These are phyloP conservation scores for Labrus mixtus DNA, from an alignment of 2,113 vertebrate species.

Conservation along the genomic window DNA sequence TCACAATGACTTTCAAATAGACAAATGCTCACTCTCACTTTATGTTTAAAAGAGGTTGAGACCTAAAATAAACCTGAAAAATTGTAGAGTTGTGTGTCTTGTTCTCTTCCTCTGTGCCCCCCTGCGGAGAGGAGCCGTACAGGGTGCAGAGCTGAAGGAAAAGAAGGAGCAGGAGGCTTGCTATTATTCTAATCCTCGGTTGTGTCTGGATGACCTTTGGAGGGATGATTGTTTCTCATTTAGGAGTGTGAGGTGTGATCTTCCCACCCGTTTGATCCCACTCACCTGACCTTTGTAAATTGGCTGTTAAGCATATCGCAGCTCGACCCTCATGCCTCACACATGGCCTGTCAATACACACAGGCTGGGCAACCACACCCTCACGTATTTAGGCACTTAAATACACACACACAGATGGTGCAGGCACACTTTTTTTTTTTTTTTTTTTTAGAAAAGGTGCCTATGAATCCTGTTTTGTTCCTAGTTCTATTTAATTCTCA, in stretches of 20 bases:
- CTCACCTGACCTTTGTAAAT: constrained; percentile 91
- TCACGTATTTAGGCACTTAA: constrained; percentile 55
- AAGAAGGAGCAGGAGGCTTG: constrained; percentile 75
- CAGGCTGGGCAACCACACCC: constrained; percentile 43
- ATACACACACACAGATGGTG: constrained; percentile 30
- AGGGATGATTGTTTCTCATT: constrained; percentile 87
- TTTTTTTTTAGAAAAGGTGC: neutral
- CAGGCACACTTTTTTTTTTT: neutral
- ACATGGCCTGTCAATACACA: constrained; percentile 77
- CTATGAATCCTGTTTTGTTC: constrained; percentile 6
- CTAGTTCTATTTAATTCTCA: neutral
- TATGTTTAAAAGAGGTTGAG: neutral
- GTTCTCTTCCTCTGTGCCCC: constrained; percentile 20
- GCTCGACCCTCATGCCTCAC: constrained; percentile 78
- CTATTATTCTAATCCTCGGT: constrained; percentile 86
- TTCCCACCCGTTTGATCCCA: constrained; percentile 86
- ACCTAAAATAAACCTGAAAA: constrained; percentile 3
- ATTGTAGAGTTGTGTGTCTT: constrained; percentile 28
- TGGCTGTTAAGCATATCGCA: constrained; percentile 89
- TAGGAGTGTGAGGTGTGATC: constrained; percentile 87
- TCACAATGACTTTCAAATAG: neutral
- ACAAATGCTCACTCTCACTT: neutral
- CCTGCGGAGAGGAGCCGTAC: constrained; percentile 38
- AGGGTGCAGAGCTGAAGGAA: constrained; percentile 42
- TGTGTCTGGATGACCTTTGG: constrained; percentile 85